A percentile compares a stretch with the other conserved stretches of the same genome.
These are phyloP conservation scores for Megalurothrips usitatus DNA, from an alignment of 2,888 invertebrate species.

Conservation along the genomic window DNA sequence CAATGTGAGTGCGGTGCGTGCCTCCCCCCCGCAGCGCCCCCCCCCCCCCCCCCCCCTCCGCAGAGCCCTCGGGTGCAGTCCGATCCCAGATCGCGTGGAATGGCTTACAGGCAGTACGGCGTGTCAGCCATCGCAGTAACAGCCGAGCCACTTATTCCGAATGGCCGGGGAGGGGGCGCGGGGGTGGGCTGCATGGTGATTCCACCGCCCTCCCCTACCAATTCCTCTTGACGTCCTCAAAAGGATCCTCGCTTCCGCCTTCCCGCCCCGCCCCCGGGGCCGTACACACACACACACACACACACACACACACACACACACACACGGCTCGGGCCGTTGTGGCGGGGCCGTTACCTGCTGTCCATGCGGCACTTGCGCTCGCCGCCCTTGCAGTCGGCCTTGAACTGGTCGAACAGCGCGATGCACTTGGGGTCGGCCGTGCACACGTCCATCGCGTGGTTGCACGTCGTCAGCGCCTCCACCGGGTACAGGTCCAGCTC, in stretches of 20 bases:
- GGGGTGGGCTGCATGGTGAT: neutral
- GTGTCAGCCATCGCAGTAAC: neutral
- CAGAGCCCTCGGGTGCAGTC: neutral
- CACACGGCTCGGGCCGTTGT: too few relatives aligned
- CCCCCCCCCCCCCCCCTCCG: neutral
- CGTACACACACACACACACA: too few relatives aligned
- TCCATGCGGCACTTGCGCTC: constrained; percentile 87
- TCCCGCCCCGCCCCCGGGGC: constrained; percentile 28
- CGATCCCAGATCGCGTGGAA: neutral
- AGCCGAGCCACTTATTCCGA: neutral
- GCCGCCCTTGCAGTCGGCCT: constrained; percentile 77
- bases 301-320: too few relatives aligned
- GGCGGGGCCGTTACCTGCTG: constrained; percentile 82
- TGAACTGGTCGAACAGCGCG: constrained; percentile 79
- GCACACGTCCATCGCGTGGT: constrained; percentile 81
- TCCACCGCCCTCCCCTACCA: constrained; percentile 32
- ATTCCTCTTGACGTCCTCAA: constrained; percentile 37
- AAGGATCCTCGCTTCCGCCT: constrained; percentile 27
- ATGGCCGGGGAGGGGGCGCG: neutral
- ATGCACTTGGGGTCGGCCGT: constrained; percentile 75
- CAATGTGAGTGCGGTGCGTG: neutral
- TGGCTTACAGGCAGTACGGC: neutral
- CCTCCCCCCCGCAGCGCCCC: neutral
- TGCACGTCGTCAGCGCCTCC: constrained; percentile 84
- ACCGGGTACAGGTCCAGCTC: constrained; percentile 87